Percentiles rank a stretch among this genome's conserved stretches.
Evolutionary conservation across 2,113 vertebrate species (phyloP).

Genomic region (Melanostigma gelatinosum): DNA sequence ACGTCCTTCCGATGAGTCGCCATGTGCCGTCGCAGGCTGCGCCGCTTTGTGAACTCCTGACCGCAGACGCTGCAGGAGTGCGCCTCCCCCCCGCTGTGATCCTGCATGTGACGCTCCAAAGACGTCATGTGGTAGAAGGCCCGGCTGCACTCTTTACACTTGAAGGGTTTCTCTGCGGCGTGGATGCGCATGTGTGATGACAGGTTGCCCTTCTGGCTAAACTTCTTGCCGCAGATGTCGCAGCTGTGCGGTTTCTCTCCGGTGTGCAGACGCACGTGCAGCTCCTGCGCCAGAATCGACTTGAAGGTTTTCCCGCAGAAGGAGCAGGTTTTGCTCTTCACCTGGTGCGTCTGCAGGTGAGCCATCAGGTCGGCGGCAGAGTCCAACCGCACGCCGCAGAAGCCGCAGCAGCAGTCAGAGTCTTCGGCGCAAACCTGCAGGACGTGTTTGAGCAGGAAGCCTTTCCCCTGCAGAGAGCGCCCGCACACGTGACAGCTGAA

Average conservation of each 20-base stretch:
- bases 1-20: neutral
- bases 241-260: slow-evolving; percentile 69
- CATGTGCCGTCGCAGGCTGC: slow-evolving; percentile 55
- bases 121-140: slow-evolving; percentile 64
- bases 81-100: slow-evolving; percentile 15
- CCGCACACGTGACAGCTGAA: slow-evolving; percentile 50
- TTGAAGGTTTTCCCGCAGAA: slow-evolving; percentile 63
- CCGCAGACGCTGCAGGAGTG: slow-evolving; percentile 50
- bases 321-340: slow-evolving; percentile 56
- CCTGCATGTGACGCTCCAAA: slow-evolving; percentile 57
- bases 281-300: slow-evolving; percentile 65
- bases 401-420: slow-evolving; percentile 46
- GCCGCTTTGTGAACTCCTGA: slow-evolving; percentile 25
- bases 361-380: neutral
- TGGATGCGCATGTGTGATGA: slow-evolving; percentile 52
- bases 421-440: slow-evolving; percentile 45
- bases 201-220: slow-evolving; percentile 69
- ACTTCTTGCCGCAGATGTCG: slow-evolving; percentile 60
- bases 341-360: slow-evolving; percentile 60
- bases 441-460: slow-evolving; percentile 67
- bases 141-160: slow-evolving; percentile 55
- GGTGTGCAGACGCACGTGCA: slow-evolving; percentile 64
- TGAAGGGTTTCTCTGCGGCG: slow-evolving; percentile 50
- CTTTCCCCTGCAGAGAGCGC: slow-evolving; percentile 54
- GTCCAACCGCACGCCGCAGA: slow-evolving; percentile 43